Percentiles rank a stretch among this genome's conserved stretches.
Evolutionary conservation across 2,888 invertebrate species (phyloP).

Genomic region (Galerucella pusilla): DNA sequence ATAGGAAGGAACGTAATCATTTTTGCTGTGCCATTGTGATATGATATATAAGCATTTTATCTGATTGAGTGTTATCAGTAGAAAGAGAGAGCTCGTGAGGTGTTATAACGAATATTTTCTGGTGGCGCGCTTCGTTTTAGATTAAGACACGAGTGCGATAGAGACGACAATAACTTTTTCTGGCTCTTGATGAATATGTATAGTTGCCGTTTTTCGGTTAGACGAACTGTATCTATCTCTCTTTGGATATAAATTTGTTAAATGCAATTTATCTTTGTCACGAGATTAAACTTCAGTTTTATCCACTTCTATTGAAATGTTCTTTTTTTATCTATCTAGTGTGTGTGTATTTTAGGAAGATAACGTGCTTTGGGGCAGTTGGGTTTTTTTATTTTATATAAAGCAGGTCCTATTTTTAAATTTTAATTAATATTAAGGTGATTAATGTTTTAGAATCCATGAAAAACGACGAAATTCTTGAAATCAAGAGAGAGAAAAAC

Average conservation of each 20-base stretch:
- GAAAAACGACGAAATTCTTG: too few relatives aligned
- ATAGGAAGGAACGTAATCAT: slow-evolving; percentile 66
- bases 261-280: slow-evolving; percentile 53
- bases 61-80: slow-evolving; percentile 55
- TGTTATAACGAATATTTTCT: slow-evolving; percentile 55
- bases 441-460: too few relatives aligned
- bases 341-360: slow-evolving; percentile 17
- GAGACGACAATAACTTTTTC: slow-evolving; percentile 43
- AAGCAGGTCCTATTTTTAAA: too few relatives aligned
- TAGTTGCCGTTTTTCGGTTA: slow-evolving; percentile 38
- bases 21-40: slow-evolving; percentile 65
- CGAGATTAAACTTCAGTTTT: slow-evolving; percentile 47
- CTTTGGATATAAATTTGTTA: slow-evolving; percentile 50
- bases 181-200: slow-evolving; percentile 49
- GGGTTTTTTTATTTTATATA: not conserved
- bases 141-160: slow-evolving; percentile 42
- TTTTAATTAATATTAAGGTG: too few relatives aligned
- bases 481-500: too few relatives aligned
- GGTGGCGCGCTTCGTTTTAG: slow-evolving; percentile 46
- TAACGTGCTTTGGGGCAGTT: slow-evolving; percentile 17
- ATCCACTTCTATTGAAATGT: slow-evolving; percentile 35
- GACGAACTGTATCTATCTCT: slow-evolving; percentile 25
- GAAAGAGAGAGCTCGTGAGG: slow-evolving; percentile 50
- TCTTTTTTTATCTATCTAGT: slow-evolving; percentile 17
- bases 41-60: slow-evolving; percentile 62